phyloP scores from a whole-genome alignment of 2,797 vertebrate genomes.

The Leontopithecus rosalia region DNA sequence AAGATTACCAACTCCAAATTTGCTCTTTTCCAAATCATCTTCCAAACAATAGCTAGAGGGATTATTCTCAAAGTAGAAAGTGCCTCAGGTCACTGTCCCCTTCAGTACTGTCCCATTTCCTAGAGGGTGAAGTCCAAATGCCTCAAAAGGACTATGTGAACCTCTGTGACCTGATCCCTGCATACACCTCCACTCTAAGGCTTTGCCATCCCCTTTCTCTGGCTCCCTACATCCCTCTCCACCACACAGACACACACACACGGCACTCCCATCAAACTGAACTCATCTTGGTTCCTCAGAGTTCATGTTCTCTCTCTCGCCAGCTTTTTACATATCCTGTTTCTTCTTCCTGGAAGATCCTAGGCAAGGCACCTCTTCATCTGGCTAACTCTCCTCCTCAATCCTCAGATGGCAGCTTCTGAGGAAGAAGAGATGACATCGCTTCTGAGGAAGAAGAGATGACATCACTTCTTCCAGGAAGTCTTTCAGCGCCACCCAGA shows the following conservation, averaged over 20 bases:
- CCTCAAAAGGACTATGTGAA: not conserved
- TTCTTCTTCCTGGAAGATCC: not conserved
- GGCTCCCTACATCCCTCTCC: not conserved
- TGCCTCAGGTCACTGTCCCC: not conserved
- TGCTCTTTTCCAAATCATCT: not conserved
- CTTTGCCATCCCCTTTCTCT: not conserved
- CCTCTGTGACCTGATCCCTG: not conserved
- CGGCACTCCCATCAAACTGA: not conserved
- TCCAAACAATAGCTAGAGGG: not conserved
- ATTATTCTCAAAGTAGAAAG: not conserved
- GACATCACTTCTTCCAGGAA: not conserved
- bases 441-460: too few relatives aligned
- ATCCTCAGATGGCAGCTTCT: not conserved
- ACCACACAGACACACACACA: not conserved
- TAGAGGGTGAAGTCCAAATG: not conserved
- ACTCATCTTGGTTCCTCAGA: not conserved
- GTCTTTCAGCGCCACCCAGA: not conserved
- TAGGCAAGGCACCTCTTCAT: not conserved
- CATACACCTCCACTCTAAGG: not conserved
- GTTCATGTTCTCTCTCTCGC: not conserved
- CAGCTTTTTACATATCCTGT: not conserved
- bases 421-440: too few relatives aligned
- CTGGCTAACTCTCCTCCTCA: not conserved
- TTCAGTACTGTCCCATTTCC: not conserved
- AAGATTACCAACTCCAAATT: not conserved